Evolutionary conservation across 2,113 vertebrate genomes (phyloP).

Genomic region (Varanus salvator): DNA sequence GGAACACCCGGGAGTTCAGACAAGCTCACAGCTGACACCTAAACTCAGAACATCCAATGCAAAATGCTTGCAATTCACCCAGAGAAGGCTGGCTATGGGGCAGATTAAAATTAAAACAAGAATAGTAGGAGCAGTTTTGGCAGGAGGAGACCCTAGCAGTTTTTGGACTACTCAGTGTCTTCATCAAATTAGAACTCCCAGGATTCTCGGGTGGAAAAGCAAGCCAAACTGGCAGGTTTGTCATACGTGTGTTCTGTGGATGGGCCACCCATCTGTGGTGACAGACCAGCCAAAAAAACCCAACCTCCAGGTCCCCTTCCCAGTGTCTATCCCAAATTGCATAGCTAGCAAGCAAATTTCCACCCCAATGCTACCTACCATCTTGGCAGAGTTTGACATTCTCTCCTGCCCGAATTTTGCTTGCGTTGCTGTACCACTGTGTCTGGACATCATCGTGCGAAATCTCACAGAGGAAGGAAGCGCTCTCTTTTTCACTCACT

Average conservation of each 20-base stretch:
- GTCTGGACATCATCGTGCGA: conserved; percentile 92
- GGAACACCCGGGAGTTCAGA: neutral
- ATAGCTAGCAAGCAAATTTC: too few species aligned
- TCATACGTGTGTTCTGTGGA: neutral
- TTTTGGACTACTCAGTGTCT: neutral
- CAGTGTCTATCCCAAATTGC: neutral
- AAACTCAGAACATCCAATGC: neutral
- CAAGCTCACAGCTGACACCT: neutral
- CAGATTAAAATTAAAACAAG: too few species aligned
- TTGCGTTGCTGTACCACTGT: conserved; percentile 88
- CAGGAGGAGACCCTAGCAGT: neutral
- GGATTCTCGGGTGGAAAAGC: too few species aligned
- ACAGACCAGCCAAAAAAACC: neutral
- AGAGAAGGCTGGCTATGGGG: too few species aligned
- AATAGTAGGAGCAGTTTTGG: neutral
- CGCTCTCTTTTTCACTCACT: conserved; percentile 89
- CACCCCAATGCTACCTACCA: conserved; percentile 73
- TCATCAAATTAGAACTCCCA: neutral
- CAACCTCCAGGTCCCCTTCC: neutral
- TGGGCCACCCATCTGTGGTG: neutral
- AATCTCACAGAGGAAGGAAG: conserved; percentile 88
- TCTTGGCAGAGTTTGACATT: conserved; percentile 92
- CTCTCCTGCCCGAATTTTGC: conserved; percentile 84
- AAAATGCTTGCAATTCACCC: neutral
- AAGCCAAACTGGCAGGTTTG: neutral